A percentile compares a stretch with the other conserved stretches of the same genome.
Conservation (phyloP, 2,113 vertebrate species). For the Gadus macrocephalus region DNA sequence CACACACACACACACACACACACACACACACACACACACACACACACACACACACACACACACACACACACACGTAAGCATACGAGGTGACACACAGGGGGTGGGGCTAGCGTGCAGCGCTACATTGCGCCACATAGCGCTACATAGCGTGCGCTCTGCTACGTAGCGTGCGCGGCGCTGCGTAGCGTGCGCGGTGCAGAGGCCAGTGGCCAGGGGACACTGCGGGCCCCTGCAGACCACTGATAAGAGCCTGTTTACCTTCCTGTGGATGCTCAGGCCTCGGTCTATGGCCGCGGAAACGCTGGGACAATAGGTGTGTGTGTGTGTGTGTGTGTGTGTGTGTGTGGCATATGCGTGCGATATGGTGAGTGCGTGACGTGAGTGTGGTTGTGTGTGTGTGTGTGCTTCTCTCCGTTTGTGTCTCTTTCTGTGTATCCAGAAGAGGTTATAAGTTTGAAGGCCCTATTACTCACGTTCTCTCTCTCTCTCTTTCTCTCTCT, state of each 20-base stretch:
- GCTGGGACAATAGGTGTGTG: slow-evolving; percentile 79
- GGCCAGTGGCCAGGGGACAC: slow-evolving; percentile 79
- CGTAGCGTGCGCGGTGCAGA: slow-evolving; percentile 42
- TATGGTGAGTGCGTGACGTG: not conserved
- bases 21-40: too few species aligned
- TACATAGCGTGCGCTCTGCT: too few species aligned
- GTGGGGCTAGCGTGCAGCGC: too few species aligned
- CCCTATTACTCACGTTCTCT: not conserved
- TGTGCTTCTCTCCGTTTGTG: not conserved
- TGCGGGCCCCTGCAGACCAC: slow-evolving; percentile 72
- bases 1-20: too few species aligned
- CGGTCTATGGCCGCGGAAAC: slow-evolving; percentile 75
- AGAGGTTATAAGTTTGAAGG: too few species aligned
- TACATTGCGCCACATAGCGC: too few species aligned
- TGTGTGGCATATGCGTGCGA: not conserved
- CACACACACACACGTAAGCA: too few species aligned
- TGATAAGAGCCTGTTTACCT: slow-evolving; percentile 92
- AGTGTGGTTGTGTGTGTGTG: slow-evolving; percentile 3
- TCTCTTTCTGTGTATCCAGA: not conserved
- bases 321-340: slow-evolving; percentile 30
- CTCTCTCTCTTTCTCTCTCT: not conserved
- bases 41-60: too few species aligned
- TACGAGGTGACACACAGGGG: too few species aligned
- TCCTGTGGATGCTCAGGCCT: slow-evolving; percentile 84
- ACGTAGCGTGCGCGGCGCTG: too few species aligned